Evolutionary conservation across 2,113 vertebrate genomes (phyloP).

Genomic region (Deroptyus accipitrinus): DNA sequence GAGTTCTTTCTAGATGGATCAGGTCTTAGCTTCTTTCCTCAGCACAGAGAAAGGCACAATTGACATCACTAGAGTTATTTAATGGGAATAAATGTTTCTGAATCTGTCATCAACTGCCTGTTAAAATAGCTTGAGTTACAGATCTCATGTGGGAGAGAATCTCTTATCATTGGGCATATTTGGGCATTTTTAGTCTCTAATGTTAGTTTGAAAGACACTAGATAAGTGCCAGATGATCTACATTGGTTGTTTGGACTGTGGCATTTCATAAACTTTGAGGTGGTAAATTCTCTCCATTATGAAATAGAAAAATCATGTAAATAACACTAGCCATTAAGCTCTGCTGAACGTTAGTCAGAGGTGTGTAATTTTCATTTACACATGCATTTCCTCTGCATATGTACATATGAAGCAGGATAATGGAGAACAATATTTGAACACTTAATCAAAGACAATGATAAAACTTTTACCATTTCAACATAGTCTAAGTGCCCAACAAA

Average conservation of each 20-base stretch:
- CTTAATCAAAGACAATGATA: not conserved
- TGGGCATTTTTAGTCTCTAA: not conserved
- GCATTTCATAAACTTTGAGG: not conserved
- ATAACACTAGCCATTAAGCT: not conserved
- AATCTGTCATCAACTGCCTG: not conserved
- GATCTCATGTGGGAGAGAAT: not conserved
- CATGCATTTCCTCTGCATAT: accelerated
- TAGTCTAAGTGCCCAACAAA: not conserved
- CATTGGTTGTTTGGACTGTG: not conserved
- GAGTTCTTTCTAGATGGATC: not conserved
- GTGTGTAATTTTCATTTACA: not conserved
- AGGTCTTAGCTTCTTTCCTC: not conserved
- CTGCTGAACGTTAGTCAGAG: not conserved
- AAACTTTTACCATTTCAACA: not conserved
- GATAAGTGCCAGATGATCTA: not conserved
- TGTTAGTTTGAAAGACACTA: not conserved
- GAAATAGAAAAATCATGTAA: not conserved
- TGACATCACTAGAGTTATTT: not conserved
- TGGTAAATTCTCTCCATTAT: not conserved
- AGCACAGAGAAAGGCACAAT: not conserved
- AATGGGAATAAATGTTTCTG: not conserved
- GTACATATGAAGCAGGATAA: not conserved
- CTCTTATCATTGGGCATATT: not conserved
- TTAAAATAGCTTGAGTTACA: not conserved
- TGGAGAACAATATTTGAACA: not conserved